Base-by-base conservation (phyloP, 30 jellyfish, hydroid and myxozoan genomes). In the Aurelia aurita complex sp. Pacific region DNA sequence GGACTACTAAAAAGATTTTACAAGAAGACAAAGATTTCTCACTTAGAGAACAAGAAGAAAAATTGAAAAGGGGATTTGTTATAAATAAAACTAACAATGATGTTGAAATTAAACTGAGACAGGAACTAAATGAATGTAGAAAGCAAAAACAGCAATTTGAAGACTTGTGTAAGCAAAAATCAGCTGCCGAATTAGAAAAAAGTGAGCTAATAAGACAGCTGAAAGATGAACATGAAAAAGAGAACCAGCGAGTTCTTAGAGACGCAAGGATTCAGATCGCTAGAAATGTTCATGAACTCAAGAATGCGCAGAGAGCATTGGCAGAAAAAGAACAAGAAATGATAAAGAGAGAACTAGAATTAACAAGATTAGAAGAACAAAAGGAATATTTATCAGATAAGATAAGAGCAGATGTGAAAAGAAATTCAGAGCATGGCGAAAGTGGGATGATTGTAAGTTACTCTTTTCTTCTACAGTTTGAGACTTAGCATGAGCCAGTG, bases 151-250 rank as follows among this genome's bases (percentile, higher is more conserved):
- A 77, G 36, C 91, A 84, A 36, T 29, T 74, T 60, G 97, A 94
- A 46, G 97, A 89, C 32, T 54, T 65, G 18, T 66, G 42, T 59
- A 88, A 76, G 59, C 88, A 77, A 62, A 78, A 88, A 54, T 15
- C 88, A 15, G 86, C 87, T 23, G 72, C 84, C 18, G 96, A 89
- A 33, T 68, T 82, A 2, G 96, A 94, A 67, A 88, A 94, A 63
- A 79, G 69, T 81, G 99, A 94, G 18, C 51, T 76, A 1, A 81
- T 94, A 10, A 84, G 92, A 52, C 84, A 69, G 60, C 55, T 94
- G 73, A 88, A 89, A 78, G 86, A 69, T 52, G 99, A 89, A 1
- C 97, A 88, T 85, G 99, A 94, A 61, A 85, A 85, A 62, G 97
- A 94, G 43, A 83, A 77, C n/a, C 96, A 94, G 64, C 23, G 86